Percentiles rank a stretch among this genome's conserved stretches.
Conservation (phyloP, 2,113 vertebrate species). For the Cyphomyrus plagiostoma region DNA sequence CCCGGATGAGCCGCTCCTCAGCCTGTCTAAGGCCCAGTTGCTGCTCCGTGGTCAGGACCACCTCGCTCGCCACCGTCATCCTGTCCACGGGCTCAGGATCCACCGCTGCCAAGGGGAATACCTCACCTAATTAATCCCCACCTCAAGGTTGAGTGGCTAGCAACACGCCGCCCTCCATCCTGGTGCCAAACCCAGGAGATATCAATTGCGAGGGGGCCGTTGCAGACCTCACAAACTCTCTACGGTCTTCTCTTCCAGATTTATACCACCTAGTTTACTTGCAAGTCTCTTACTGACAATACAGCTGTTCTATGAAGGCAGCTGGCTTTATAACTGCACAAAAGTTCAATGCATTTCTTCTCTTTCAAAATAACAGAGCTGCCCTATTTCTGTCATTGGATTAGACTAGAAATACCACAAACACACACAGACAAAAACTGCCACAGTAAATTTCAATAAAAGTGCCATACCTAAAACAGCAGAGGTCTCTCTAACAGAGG, state of each 20-base stretch:
- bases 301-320: neutral
- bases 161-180: neutral
- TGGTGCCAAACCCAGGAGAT: neutral
- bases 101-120: slow-evolving; percentile 44
- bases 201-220: neutral
- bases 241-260: neutral
- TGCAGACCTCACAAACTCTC: neutral
- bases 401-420: neutral
- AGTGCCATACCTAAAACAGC: slow-evolving; percentile 34
- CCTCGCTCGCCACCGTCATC: slow-evolving; percentile 62
- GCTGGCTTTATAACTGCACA: neutral
- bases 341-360: neutral
- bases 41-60: slow-evolving; percentile 75
- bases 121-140: neutral
- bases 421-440: neutral
- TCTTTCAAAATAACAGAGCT: neutral
- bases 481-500: slow-evolving; percentile 32
- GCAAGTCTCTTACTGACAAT: neutral
- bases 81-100: slow-evolving; percentile 51
- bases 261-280: neutral
- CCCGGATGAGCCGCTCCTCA: slow-evolving; percentile 89
- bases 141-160: neutral
- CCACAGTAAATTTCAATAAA: neutral
- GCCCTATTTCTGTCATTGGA: neutral
- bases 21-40: slow-evolving; percentile 94